These are phyloP conservation scores for Paracyprichromis sp. DNA, from an alignment of 2,113 vertebrate species.

Conservation along the genomic window DNA sequence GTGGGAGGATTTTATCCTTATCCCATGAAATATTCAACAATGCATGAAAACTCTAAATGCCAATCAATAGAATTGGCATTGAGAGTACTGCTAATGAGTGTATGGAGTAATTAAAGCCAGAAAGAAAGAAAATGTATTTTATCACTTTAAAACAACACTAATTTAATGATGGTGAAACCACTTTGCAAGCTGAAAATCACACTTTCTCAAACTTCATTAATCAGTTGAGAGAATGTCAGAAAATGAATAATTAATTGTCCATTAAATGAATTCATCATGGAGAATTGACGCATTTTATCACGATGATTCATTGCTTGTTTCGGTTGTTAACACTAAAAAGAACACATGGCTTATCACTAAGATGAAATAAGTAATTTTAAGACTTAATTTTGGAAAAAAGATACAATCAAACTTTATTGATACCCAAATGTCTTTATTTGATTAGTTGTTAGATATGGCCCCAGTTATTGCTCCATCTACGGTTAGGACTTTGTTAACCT, in stretches of 20 bases:
- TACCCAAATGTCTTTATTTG: not conserved
- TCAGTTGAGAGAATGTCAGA: not conserved
- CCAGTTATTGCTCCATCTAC: not conserved
- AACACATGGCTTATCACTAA: not conserved
- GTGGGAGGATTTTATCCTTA: not conserved
- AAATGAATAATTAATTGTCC: not conserved
- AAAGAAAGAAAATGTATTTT: not conserved
- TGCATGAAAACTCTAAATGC: not conserved
- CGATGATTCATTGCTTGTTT: not conserved
- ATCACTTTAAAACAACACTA: not conserved
- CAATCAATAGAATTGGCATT: not conserved
- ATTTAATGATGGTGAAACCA: not conserved
- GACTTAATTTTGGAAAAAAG: not conserved
- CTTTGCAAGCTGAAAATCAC: not conserved
- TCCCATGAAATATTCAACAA: not conserved
- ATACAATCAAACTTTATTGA: not conserved
- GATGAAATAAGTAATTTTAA: not conserved
- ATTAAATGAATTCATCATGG: not conserved
- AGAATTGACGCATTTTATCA: not conserved
- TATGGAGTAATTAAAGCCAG: not conserved
- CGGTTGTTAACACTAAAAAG: not conserved
- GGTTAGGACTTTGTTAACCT: not conserved
- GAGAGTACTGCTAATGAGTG: not conserved
- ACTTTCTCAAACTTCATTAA: not conserved
- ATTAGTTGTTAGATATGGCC: not conserved